These are phyloP conservation scores for Echinarachnius parma DNA, from an alignment of 53 echinoderm and acorn worm species.

Conservation along the genomic window DNA sequence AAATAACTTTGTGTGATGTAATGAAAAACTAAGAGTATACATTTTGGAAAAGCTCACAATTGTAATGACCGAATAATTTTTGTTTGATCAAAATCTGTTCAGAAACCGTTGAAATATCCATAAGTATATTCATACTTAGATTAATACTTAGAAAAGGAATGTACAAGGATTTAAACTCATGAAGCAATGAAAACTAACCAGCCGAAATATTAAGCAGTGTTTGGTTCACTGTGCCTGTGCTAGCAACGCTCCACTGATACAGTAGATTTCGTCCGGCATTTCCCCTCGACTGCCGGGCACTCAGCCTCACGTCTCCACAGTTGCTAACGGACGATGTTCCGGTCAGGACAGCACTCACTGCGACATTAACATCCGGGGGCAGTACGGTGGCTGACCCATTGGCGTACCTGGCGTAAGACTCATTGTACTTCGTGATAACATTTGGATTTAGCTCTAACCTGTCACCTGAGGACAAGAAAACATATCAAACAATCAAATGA, in stretches of 20 bases:
- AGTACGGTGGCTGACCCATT: constrained; percentile 2
- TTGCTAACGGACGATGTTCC: constrained; percentile 50
- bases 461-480: not conserved
- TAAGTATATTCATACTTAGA: too few species aligned
- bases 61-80: too few species aligned
- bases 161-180: too few species aligned
- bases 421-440: not conserved
- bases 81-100: too few species aligned
- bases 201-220: too few species aligned
- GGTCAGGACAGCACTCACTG: constrained; percentile 30
- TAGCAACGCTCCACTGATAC: constrained; percentile 51
- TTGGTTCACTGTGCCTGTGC: not conserved
- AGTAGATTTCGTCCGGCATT: constrained; percentile 50
- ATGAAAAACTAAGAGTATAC: too few species aligned
- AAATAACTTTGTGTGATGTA: too few species aligned
- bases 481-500: too few species aligned
- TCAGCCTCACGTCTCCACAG: constrained; percentile 50
- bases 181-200: too few species aligned
- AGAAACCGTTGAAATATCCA: too few species aligned
- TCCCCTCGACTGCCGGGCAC: constrained; percentile 25
- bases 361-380: constrained; percentile 36
- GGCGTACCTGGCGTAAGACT: not conserved
- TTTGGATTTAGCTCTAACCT: not conserved
- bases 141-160: too few species aligned
- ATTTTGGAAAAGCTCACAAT: too few species aligned